phyloP scores from a whole-genome alignment of 1,140 invertebrate species.

The Wasmannia auropunctata region DNA sequence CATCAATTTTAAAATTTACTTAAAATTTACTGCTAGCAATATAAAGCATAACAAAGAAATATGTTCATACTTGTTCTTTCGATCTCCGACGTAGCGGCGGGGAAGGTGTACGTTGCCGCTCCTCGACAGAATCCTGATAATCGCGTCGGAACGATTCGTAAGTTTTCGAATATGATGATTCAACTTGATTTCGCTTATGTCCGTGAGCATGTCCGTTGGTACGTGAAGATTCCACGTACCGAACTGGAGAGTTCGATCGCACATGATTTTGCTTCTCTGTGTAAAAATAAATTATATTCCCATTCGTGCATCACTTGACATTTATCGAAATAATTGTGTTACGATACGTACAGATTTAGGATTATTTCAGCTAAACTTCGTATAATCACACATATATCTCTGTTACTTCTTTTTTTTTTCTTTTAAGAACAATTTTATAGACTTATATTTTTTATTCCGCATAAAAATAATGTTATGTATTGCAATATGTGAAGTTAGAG shows the following conservation, averaged over 20 bases:
- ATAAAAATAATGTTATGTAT: neutral
- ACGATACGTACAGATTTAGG: neutral
- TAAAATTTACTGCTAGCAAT: too few species aligned
- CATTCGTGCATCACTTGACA: neutral
- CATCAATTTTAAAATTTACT: neutral
- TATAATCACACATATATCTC: neutral
- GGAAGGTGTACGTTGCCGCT: constrained; percentile 73
- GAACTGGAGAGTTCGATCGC: constrained; percentile 73
- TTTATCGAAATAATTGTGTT: neutral
- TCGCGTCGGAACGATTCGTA: constrained; percentile 73
- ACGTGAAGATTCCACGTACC: constrained; percentile 69
- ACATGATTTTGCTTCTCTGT: constrained; percentile 75
- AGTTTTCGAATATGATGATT: constrained; percentile 74
- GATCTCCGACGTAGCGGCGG: constrained; percentile 82
- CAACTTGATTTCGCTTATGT: constrained; percentile 72
- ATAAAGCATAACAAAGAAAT: neutral
- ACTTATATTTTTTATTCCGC: neutral
- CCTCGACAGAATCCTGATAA: constrained; percentile 79
- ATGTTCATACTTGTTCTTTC: constrained; percentile 62
- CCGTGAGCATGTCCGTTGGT: constrained; percentile 72
- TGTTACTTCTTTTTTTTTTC: neutral
- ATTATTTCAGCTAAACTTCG: neutral
- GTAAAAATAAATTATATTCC: constrained; percentile 15
- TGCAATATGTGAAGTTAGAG: neutral
- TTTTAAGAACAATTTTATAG: neutral